Percentiles rank a stretch among this genome's conserved stretches.
Evolutionary conservation across 1,140 invertebrate species (phyloP).

Genomic region (Drosophila baimaii): DNA sequence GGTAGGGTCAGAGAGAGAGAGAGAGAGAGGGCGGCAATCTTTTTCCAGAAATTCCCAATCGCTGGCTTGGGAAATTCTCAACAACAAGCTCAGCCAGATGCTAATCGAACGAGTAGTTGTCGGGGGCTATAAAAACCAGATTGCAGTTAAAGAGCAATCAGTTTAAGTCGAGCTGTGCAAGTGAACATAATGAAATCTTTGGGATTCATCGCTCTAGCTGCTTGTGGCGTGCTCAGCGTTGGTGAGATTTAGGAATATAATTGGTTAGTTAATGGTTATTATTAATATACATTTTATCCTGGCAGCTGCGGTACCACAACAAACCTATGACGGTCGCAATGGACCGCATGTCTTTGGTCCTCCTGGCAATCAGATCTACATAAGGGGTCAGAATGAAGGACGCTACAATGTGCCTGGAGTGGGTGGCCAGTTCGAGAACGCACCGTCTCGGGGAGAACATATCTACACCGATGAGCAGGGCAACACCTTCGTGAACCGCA

Average conservation of each 20-base stretch:
- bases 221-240: slow-evolving; percentile 11
- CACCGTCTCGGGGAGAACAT: slow-evolving; percentile 29
- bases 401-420: slow-evolving; percentile 51
- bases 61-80: slow-evolving; percentile 34
- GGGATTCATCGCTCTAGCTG: slow-evolving; percentile 24
- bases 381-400: slow-evolving; percentile 55
- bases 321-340: slow-evolving; percentile 58
- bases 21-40: slow-evolving; percentile 2
- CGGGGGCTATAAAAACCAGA: slow-evolving; percentile 27
- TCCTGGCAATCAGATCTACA: slow-evolving; percentile 61
- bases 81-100: slow-evolving; percentile 26
- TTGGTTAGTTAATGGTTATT: neutral
- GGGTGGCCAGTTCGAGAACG: slow-evolving; percentile 51
- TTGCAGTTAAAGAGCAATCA: neutral
- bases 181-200: slow-evolving; percentile 31
- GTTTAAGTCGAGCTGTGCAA: slow-evolving; percentile 27
- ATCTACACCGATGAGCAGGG: slow-evolving; percentile 53
- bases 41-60: slow-evolving; percentile 33
- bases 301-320: slow-evolving; percentile 34
- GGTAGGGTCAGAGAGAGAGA: too few species aligned
- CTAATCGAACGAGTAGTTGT: slow-evolving; percentile 2
- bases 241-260: slow-evolving; percentile 10
- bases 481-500: slow-evolving; percentile 51
- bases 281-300: neutral
- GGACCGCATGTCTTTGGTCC: slow-evolving; percentile 52